phyloP scores from a whole-genome alignment of 2,797 vertebrate genomes.

The Crax fasciolata region DNA sequence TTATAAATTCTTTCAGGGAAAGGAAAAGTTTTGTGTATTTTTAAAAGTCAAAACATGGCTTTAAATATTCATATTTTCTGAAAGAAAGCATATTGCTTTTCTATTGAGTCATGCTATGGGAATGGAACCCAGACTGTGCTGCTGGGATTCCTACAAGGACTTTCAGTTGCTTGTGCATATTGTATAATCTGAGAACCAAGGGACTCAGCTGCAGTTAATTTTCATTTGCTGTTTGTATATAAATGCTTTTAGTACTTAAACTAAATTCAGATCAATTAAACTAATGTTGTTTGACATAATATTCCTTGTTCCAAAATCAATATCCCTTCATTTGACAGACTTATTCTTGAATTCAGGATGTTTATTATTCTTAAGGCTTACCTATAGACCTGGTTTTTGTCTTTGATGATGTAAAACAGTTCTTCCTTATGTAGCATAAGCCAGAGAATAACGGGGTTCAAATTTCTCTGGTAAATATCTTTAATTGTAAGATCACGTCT shows the following conservation, averaged over 20 bases:
- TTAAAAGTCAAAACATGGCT: slow-evolving; percentile 83
- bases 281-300: slow-evolving; percentile 88
- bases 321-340: slow-evolving; percentile 87
- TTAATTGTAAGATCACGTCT: slow-evolving; percentile 84
- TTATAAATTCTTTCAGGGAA: slow-evolving; percentile 76
- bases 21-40: slow-evolving; percentile 83
- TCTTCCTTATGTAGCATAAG: slow-evolving; percentile 78
- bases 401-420: slow-evolving; percentile 88
- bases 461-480: slow-evolving; percentile 85
- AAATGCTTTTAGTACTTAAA: slow-evolving; percentile 88
- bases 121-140: slow-evolving; percentile 71
- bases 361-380: slow-evolving; percentile 91
- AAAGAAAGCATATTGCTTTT: slow-evolving; percentile 87
- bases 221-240: slow-evolving; percentile 87
- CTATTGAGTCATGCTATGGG: slow-evolving; percentile 66
- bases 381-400: slow-evolving; percentile 90
- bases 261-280: slow-evolving; percentile 90
- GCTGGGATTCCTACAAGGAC: slow-evolving; percentile 62
- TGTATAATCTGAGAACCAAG: slow-evolving; percentile 72
- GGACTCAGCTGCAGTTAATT: slow-evolving; percentile 87
- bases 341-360: slow-evolving; percentile 87
- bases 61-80: slow-evolving; percentile 81
- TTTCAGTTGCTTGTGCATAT: slow-evolving; percentile 48
- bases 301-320: slow-evolving; percentile 90
- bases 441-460: slow-evolving; percentile 82